Base-by-base conservation (phyloP, 2,888 invertebrate species). In the Ypsolopha sequella region DNA sequence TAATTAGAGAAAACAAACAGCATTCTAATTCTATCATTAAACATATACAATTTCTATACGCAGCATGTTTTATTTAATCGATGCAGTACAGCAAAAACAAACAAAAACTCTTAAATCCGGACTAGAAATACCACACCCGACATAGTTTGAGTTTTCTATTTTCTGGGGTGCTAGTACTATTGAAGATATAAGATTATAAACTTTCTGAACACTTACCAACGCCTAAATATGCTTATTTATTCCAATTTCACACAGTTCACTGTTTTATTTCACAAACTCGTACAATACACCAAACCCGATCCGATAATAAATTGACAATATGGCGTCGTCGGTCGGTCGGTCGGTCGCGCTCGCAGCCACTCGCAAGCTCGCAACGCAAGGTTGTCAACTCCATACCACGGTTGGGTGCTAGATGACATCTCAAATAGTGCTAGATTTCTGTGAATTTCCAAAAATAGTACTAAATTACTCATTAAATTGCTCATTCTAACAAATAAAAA, bases 121-220 rank as follows among this genome's bases (percentile, higher is more conserved):
- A 63, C 79, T 76, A 71, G 71, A 77, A 78, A 84, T 82, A 80
- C 80, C 80, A 78, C 78, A 78, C 82, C 84, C 85, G 79, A 66
- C 62, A 66, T 70, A 63, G 60, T 63, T 51, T 60, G 24, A 24
- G 24, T 24, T 24, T 24, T 24, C 24, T 24, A 24, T 24, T 24
- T 55, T 54, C 55, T 52, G 52, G 61, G 24, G 14, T 7, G 13
- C 2, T 6, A 8, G 13, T 43, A 43, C 6, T 13, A 13, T 13
- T 7, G 13, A 11, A n/a, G n/a, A n/a, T n/a, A n/a, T n/a, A 8
- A 8, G 14, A 13, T 24, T 24, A 24, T 24, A 24, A 24, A 24
- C 24, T 24, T 24, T 24, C 24, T 24, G 24, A 43, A 36, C 13
- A 36, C 47, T 36, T 47, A 47, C 47, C 36, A 36, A 13, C 36